phyloP scores from a whole-genome alignment of 2,797 vertebrate genomes.

The Sternarchorhynchus goeldii region DNA sequence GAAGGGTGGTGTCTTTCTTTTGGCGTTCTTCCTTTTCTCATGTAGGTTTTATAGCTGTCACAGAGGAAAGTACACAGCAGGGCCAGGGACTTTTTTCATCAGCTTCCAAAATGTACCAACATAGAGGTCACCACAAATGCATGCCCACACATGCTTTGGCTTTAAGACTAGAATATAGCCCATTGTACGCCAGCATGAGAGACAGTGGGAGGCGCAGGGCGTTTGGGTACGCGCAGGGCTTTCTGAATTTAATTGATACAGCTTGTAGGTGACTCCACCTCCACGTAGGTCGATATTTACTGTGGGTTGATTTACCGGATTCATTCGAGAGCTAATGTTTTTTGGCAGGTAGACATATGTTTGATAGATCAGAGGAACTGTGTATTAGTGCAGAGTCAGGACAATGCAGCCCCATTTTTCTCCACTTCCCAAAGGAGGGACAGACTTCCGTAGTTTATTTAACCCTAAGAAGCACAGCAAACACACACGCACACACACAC shows the following conservation, averaged over 20 bases:
- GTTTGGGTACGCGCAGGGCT: neutral
- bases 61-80: constrained; percentile 11
- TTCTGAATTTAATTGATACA: neutral
- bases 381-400: constrained; percentile 40
- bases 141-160: neutral
- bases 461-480: constrained; percentile 30
- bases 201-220: neutral
- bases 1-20: constrained; percentile 30
- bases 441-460: constrained; percentile 50
- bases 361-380: constrained; percentile 41
- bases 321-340: neutral
- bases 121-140: neutral
- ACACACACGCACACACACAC: neutral
- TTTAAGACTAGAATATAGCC: neutral
- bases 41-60: constrained; percentile 38
- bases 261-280: neutral
- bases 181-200: neutral
- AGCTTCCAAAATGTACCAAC: constrained; percentile 40
- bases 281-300: neutral
- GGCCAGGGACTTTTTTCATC: constrained; percentile 34
- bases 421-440: constrained; percentile 39
- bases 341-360: constrained; percentile 31
- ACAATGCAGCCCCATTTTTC: constrained; percentile 45
- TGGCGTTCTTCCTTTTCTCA: constrained; percentile 8
- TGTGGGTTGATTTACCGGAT: constrained; percentile 1